Base-by-base conservation (phyloP, 2,888 invertebrate species). In the Ganaspis brasiliensis region DNA sequence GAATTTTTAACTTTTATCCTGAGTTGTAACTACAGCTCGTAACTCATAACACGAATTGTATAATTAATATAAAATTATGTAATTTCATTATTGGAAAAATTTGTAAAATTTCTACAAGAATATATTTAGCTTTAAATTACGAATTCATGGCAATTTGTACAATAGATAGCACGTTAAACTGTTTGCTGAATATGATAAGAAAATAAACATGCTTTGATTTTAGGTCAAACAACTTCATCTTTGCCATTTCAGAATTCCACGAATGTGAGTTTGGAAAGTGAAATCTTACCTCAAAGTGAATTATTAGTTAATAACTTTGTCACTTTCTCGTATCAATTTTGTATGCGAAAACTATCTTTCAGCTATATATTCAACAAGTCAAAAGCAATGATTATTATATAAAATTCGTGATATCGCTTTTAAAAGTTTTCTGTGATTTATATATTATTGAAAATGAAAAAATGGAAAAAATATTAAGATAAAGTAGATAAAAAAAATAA, bases 131-230 rank as follows among this genome's bases (percentile, higher is more conserved):
- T 37, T 37, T 14, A 12, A 63, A 21, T 37, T 19, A 14, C 6
- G 19, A 40, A 63, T 40, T 63, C 40, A 63, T 40, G 40, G 19
- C 21, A 40, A 8, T 14, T 16, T 5, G 35, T 8, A 49, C 16
- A 40, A 12, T 6, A 40, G 40, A 63, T 63, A 63, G 26, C 14
- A 24, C 21, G 12, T 12, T 12, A 16, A 37, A 35, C n/a, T 21
- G 35, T 63, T 35, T 63, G 61, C 37, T 63, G 37, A 63, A 63
- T 63, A 9, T 37, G 63, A 63, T 63, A 63, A 40, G 63, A 63
- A 63, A 63, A 37, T 63, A 63, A 63, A 63, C 40, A 63, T 63
- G 14, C 21, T 21, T 63, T 63, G 8, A 37, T 40, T 63, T 37
- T 14, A 63, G 37, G 21, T 21, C 61, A 63, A 9, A 14, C 9